phyloP scores from a whole-genome alignment of 1,140 invertebrate species.

The Drosophila kohkoa region DNA sequence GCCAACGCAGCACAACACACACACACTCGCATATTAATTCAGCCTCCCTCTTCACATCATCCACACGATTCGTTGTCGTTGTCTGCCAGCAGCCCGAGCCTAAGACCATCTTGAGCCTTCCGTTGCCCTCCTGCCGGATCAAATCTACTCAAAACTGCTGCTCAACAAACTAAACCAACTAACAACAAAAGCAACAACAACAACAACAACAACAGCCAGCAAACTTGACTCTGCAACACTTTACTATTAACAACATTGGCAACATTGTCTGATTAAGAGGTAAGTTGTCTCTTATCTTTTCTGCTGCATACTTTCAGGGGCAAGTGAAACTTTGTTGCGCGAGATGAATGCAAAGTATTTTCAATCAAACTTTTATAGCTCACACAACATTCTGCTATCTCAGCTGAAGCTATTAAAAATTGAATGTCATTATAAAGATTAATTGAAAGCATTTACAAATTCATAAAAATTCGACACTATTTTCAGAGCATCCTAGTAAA shows the following conservation, averaged over 20 bases:
- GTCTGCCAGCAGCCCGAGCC: constrained; percentile 40
- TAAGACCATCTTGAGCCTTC: constrained; percentile 47
- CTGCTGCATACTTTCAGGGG: neutral
- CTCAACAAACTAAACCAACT: constrained; percentile 43
- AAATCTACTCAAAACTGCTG: constrained; percentile 38
- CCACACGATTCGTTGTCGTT: constrained; percentile 37
- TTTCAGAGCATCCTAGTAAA: no score
- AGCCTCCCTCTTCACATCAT: constrained; percentile 41
- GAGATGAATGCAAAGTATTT: neutral
- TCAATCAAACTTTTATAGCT: no score
- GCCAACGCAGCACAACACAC: constrained; percentile 47
- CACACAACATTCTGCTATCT: no score
- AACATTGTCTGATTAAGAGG: constrained; percentile 64
- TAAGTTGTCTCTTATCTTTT: constrained; percentile 20
- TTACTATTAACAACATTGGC: constrained; percentile 40
- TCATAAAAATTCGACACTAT: no score
- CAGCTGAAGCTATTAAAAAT: no score
- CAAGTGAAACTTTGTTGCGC: neutral
- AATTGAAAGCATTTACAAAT: no score
- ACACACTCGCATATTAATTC: constrained; percentile 29
- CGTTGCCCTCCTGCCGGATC: constrained; percentile 38
- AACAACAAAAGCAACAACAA: constrained; percentile 36
- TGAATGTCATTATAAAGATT: no score
- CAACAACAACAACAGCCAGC: constrained; percentile 22
- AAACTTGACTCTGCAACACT: constrained; percentile 23